Conservation (phyloP, 2,888 invertebrate genomes). For the Julus scandinavius region DNA sequence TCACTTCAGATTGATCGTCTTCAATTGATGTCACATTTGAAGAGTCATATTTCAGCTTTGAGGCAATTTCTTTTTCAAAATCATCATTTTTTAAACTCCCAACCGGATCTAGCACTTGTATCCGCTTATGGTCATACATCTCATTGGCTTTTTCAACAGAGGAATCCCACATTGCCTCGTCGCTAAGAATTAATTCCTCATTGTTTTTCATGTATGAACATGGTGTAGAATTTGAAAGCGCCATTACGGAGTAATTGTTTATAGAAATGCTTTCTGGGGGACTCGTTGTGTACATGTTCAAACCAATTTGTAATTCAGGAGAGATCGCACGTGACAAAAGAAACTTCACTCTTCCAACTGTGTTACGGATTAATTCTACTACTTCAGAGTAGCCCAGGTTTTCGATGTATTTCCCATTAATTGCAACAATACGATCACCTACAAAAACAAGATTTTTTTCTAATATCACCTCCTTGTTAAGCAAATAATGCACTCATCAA, state of each 20-base stretch:
- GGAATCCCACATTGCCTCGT: not conserved
- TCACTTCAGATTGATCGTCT: not conserved
- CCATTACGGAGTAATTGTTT: not conserved
- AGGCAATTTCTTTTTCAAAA: not conserved
- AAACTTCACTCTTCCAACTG: constrained; percentile 26
- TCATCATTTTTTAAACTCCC: not conserved
- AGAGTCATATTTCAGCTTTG: not conserved
- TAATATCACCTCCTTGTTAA: no score
- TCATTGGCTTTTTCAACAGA: not conserved
- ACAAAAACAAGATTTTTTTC: not conserved
- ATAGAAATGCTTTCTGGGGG: not conserved
- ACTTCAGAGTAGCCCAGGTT: not conserved
- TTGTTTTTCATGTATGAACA: not conserved
- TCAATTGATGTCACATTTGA: not conserved
- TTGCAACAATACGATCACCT: constrained; percentile 47
- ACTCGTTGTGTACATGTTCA: not conserved
- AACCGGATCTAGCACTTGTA: not conserved
- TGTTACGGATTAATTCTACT: constrained; percentile 43
- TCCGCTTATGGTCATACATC: not conserved
- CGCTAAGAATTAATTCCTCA: not conserved
- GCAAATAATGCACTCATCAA: no score
- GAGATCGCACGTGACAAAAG: not conserved
- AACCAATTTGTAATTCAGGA: not conserved
- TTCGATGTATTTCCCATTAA: constrained; percentile 48
- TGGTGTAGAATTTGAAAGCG: not conserved